phyloP scores from a whole-genome alignment of 2,113 vertebrate species.

The Rallus limicola region DNA sequence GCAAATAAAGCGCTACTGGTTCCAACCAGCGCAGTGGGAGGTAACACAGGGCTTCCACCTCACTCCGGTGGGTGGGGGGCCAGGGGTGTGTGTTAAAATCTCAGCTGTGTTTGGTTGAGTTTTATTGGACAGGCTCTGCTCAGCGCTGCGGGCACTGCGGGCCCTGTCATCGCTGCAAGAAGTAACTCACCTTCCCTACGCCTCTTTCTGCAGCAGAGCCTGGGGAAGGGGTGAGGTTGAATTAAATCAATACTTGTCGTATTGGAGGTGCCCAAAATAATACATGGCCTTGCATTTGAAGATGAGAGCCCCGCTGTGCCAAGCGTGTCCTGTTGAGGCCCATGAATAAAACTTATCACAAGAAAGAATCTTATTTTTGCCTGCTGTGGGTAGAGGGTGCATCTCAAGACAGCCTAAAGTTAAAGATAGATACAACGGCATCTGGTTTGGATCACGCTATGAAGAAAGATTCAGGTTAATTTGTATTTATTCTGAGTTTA shows the following conservation, averaged over 20 bases:
- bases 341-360: constrained; percentile 7
- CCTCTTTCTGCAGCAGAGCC: background rate
- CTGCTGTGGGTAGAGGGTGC: background rate
- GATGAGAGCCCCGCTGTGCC: background rate
- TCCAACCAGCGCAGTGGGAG: background rate
- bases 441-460: constrained; percentile 28
- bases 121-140: background rate
- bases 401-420: constrained; percentile 15
- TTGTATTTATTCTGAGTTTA: constrained; percentile 44
- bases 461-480: constrained; percentile 40
- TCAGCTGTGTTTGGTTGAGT: fast-evolving
- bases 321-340: background rate
- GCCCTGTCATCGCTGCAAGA: background rate
- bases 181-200: background rate
- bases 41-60: background rate
- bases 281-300: background rate
- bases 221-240: background rate
- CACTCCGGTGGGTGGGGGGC: background rate
- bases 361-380: constrained; percentile 22
- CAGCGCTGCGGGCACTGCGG: fast-evolving
- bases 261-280: background rate
- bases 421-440: background rate
- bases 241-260: background rate
- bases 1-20: background rate
- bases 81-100: background rate